These are phyloP conservation scores for Hirtodrosophila cameraria DNA, from an alignment of 2,888 invertebrate genomes.

Conservation along the genomic window DNA sequence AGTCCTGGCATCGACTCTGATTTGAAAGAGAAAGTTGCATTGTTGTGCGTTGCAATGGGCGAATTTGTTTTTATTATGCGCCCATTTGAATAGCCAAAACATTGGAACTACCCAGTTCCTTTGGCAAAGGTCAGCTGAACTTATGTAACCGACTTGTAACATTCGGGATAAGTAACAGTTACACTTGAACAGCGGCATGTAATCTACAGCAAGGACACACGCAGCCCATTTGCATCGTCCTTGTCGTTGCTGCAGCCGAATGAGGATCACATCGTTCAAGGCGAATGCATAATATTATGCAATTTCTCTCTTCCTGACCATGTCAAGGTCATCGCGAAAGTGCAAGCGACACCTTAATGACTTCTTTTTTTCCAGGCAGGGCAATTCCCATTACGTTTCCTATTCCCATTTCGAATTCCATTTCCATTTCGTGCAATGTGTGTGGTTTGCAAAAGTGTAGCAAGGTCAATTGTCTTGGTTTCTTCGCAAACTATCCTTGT, in stretches of 20 bases:
- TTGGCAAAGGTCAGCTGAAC: slow-evolving; percentile 37
- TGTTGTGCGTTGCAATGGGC: slow-evolving; percentile 37
- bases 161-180: slow-evolving; percentile 58
- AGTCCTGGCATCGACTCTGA: slow-evolving; percentile 42
- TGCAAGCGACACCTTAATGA: slow-evolving; percentile 60
- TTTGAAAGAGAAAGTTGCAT: slow-evolving; percentile 71
- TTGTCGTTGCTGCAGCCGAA: slow-evolving; percentile 3
- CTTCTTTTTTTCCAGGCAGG: slow-evolving; percentile 14
- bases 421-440: slow-evolving; percentile 5
- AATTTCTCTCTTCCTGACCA: slow-evolving; percentile 32
- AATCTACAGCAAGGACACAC: slow-evolving; percentile 44
- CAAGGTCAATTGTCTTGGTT: slow-evolving; percentile 59
- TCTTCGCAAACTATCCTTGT: slow-evolving; percentile 10
- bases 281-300: slow-evolving; percentile 65
- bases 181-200: slow-evolving; percentile 46
- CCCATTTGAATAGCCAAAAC: slow-evolving; percentile 64
- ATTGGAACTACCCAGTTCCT: slow-evolving; percentile 31
- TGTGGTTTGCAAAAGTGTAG: slow-evolving; percentile 67
- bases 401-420: slow-evolving; percentile 2
- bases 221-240: slow-evolving; percentile 30
- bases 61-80: slow-evolving; percentile 48
- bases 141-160: slow-evolving; percentile 59
- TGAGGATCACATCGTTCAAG: slow-evolving; percentile 18
- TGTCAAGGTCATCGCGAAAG: slow-evolving; percentile 66
- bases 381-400: slow-evolving; percentile 5